Evolutionary conservation across 1,140 invertebrate genomes (phyloP).

Genomic region (Aphaenogaster rudis): DNA sequence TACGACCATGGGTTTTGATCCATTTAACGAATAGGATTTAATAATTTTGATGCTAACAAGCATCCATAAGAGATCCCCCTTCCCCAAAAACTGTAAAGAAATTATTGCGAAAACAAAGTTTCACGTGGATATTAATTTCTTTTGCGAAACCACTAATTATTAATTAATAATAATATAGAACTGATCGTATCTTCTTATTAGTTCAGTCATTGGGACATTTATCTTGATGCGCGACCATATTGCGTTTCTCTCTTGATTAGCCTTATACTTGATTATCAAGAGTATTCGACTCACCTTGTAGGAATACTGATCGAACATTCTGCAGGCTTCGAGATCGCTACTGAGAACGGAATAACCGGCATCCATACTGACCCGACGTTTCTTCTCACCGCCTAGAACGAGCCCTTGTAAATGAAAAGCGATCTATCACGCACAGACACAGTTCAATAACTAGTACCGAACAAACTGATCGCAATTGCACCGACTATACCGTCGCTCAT

Average conservation of each 20-base stretch:
- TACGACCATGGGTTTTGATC: no score
- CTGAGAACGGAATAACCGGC: conserved; percentile 89
- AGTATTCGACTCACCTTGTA: conserved; percentile 88
- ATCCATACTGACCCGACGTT: conserved; percentile 88
- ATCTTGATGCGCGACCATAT: background rate
- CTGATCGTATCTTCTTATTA: no score
- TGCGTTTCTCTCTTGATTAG: background rate
- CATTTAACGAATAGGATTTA: no score
- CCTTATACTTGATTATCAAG: background rate
- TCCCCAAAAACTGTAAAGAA: no score
- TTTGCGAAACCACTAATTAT: no score
- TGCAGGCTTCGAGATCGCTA: conserved; percentile 89
- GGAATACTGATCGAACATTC: conserved; percentile 90
- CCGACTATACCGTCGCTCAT: conserved; percentile 85
- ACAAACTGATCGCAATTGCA: conserved; percentile 84
- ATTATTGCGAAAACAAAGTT: no score
- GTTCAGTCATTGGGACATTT: no score
- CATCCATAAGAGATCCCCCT: no score
- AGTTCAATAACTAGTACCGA: conserved; percentile 78
- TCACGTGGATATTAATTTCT: no score
- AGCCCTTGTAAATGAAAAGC: conserved; percentile 77
- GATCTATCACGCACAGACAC: conserved; percentile 48
- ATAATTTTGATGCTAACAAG: no score
- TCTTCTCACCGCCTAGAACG: conserved; percentile 83
- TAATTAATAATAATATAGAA: no score